These are phyloP conservation scores for Danio kyathit DNA, from an alignment of 2,797 vertebrate genomes.

Conservation along the genomic window DNA sequence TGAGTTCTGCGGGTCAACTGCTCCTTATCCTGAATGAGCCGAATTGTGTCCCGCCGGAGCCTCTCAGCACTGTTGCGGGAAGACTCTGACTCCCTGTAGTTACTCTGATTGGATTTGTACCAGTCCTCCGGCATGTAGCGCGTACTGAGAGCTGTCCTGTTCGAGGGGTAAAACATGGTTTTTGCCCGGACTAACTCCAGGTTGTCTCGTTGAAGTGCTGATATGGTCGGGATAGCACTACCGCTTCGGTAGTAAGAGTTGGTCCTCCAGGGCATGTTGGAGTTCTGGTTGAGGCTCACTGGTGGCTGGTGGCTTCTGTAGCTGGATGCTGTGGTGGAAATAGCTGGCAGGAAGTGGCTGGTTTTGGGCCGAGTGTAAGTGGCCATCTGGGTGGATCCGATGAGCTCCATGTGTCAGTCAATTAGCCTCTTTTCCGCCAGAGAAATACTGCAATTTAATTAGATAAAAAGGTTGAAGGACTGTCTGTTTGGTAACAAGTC, in stretches of 20 bases:
- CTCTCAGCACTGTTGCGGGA: conserved; percentile 87
- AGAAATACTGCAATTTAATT: neutral
- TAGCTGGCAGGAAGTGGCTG: conserved; percentile 86
- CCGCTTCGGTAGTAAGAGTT: conserved; percentile 82
- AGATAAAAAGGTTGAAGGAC: neutral
- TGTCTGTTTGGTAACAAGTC: neutral
- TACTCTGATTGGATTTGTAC: conserved; percentile 88
- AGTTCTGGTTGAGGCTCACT: conserved; percentile 73
- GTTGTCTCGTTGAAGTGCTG: conserved; percentile 74
- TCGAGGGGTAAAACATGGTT: conserved; percentile 84
- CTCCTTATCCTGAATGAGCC: conserved; percentile 89
- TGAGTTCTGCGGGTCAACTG: conserved; percentile 87
- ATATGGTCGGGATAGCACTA: conserved; percentile 71
- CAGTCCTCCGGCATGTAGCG: conserved; percentile 90
- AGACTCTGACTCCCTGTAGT: conserved; percentile 87
- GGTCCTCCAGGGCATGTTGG: conserved; percentile 86
- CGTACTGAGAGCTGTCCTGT: conserved; percentile 79
- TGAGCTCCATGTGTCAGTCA: conserved; percentile 81
- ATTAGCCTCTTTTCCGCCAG: neutral
- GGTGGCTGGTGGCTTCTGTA: conserved; percentile 81
- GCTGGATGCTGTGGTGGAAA: conserved; percentile 85
- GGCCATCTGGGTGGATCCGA: conserved; percentile 84
- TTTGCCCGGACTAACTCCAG: conserved; percentile 79
- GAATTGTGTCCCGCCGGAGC: conserved; percentile 84
- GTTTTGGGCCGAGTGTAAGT: conserved; percentile 83